Percentiles rank a stretch among this genome's conserved stretches.
Conservation (phyloP, 2,888 invertebrate genomes). For the Tipula vernalis region DNA sequence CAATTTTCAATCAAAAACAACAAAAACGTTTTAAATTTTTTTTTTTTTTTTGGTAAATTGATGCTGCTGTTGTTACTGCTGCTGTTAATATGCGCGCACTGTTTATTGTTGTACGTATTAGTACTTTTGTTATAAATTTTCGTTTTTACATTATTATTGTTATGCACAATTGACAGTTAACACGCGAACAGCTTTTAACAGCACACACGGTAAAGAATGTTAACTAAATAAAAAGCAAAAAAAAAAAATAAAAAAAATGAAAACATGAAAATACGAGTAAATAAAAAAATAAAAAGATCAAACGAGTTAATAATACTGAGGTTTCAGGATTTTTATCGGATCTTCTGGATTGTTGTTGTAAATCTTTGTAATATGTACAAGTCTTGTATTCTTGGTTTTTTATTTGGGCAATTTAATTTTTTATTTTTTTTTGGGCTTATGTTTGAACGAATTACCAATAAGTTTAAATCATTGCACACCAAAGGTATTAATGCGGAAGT, state of each 20-base stretch:
- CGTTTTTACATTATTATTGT: neutral
- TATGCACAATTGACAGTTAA: neutral
- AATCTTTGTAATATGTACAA: neutral
- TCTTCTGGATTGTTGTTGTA: neutral
- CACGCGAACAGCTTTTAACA: neutral
- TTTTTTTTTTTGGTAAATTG: neutral
- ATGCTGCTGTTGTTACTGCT: neutral
- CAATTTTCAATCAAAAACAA: neutral
- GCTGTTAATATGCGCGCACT: neutral
- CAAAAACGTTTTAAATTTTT: neutral
- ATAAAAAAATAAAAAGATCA: neutral
- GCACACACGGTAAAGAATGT: neutral
- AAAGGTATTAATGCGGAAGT: neutral
- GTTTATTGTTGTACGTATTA: neutral
- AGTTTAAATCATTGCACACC: neutral
- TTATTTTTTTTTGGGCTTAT: neutral
- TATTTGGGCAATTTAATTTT: no score
- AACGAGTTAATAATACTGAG: neutral
- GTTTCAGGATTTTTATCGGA: neutral
- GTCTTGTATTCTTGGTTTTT: neutral
- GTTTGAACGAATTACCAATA: neutral
- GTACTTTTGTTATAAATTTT: neutral
- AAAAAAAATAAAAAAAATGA: neutral
- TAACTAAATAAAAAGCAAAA: neutral
- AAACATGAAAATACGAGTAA: neutral